A percentile compares a stretch with the other conserved stretches of the same genome.
phyloP scores from a whole-genome alignment of 1,140 invertebrate genomes.

The Holotrichia oblita region DNA sequence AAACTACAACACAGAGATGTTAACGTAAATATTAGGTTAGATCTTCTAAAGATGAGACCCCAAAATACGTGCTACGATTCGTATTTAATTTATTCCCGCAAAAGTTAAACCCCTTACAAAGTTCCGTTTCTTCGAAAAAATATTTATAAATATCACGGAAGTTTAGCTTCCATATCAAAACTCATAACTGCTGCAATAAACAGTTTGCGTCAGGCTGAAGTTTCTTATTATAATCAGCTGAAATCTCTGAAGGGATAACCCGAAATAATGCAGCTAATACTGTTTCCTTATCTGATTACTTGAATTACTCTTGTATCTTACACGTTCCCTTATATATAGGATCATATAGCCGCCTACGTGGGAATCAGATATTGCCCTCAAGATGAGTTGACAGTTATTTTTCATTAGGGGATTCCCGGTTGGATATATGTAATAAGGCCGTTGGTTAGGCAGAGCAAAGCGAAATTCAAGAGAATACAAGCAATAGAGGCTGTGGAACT shows the following conservation, averaged over 20 bases:
- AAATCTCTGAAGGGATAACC: background rate
- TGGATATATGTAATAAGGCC: background rate
- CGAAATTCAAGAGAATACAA: too few relatives aligned
- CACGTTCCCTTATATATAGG: background rate
- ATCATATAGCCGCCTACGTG: background rate
- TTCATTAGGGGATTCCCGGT: constrained; percentile 20
- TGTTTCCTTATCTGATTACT: background rate
- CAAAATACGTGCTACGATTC: too few relatives aligned
- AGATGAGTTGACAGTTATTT: background rate
- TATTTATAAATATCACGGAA: too few relatives aligned
- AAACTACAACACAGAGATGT: too few relatives aligned
- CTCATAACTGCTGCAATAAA: background rate
- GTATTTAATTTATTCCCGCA: too few relatives aligned
- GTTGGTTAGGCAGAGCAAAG: too few relatives aligned
- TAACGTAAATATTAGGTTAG: too few relatives aligned
- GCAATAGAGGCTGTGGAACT: too few relatives aligned
- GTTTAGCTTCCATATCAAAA: too few relatives aligned
- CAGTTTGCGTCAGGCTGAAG: background rate
- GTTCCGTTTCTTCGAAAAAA: too few relatives aligned
- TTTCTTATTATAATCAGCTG: background rate
- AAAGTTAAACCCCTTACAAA: too few relatives aligned
- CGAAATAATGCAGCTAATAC: background rate
- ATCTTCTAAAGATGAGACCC: too few relatives aligned
- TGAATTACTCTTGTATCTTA: background rate
- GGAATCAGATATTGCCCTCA: background rate